These are phyloP conservation scores for Astur gentilis DNA, from an alignment of 2,113 vertebrate genomes.

Conservation along the genomic window DNA sequence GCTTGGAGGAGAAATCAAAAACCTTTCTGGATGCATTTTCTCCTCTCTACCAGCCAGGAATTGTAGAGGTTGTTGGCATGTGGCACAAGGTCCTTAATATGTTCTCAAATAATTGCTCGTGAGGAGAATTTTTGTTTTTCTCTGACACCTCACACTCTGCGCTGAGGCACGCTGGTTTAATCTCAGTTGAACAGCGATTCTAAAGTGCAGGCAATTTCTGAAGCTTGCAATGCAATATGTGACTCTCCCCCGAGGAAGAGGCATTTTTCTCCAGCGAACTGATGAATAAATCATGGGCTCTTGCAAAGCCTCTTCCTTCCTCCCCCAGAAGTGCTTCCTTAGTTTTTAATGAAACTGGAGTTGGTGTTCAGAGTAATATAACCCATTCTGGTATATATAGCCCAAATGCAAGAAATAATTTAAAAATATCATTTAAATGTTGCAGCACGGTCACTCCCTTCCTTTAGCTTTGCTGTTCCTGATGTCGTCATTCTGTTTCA, in stretches of 20 bases:
- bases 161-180: not conserved
- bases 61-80: not conserved
- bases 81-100: not conserved
- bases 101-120: constrained; percentile 11
- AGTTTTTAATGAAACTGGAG: constrained; percentile 53
- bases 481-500: constrained; percentile 35
- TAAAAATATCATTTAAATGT: not conserved
- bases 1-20: not conserved
- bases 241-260: constrained; percentile 23
- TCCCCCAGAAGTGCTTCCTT: constrained; percentile 44
- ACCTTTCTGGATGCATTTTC: not conserved
- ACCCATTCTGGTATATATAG: not conserved
- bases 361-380: not conserved
- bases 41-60: not conserved
- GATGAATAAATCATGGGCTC: constrained; percentile 58
- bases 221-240: constrained; percentile 14
- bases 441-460: not conserved
- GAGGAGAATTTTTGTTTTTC: not conserved
- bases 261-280: constrained; percentile 29
- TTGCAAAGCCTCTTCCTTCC: constrained; percentile 51
- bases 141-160: not conserved
- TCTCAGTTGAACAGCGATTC: not conserved
- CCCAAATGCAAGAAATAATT: not conserved
- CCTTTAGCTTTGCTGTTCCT: not conserved
- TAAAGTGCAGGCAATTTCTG: constrained; percentile 43